Conservation (phyloP, 2,888 invertebrate species). For the Lasioglossum pauxillum region DNA sequence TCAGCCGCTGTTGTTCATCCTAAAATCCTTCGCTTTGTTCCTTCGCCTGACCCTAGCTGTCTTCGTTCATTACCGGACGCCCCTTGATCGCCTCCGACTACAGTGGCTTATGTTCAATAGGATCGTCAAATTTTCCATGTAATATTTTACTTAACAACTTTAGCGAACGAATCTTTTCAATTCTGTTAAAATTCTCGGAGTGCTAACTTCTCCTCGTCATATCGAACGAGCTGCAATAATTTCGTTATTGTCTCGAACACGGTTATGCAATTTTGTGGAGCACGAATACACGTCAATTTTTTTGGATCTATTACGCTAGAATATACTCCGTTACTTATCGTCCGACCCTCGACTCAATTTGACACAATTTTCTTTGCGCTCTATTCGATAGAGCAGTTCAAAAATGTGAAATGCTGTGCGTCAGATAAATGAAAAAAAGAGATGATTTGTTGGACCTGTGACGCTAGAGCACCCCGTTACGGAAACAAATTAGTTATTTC, state of each 20-base stretch:
- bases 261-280: neutral
- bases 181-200: too few species aligned
- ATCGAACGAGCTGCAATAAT: neutral
- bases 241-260: neutral
- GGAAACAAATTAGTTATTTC: neutral
- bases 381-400: neutral
- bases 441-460: neutral
- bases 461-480: too few species aligned
- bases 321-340: too few species aligned
- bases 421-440: neutral
- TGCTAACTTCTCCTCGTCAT: too few species aligned
- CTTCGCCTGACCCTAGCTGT: slow-evolving; percentile 11
- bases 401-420: neutral
- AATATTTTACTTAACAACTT: neutral
- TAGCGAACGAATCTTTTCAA: too few species aligned
- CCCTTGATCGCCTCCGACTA: slow-evolving; percentile 12
- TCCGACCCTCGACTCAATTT: too few species aligned
- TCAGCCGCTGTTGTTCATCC: neutral
- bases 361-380: neutral
- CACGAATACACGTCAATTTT: neutral
- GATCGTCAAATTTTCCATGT: neutral
- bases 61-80: slow-evolving; percentile 24
- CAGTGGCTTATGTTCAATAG: neutral
- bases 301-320: too few species aligned
- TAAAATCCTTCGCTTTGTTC: slow-evolving; percentile 45